Evolutionary conservation across 35 echinoderm and acorn worm species (phyloP), one percentile per base, ranked within the genome.

Genomic region (Lytechinus variegatus): DNA sequence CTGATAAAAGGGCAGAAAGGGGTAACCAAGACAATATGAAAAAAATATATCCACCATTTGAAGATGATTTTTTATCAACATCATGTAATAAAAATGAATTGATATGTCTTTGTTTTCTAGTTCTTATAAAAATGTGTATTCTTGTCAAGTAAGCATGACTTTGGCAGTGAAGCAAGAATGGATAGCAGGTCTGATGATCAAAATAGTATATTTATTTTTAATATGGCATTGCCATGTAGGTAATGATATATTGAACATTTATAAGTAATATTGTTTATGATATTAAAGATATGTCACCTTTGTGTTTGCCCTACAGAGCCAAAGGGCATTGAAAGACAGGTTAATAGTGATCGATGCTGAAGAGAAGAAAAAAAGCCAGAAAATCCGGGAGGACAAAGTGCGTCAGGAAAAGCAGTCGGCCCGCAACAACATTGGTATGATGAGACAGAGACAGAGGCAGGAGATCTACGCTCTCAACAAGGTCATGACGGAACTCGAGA

Each of bases 381-480:
- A 94, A 21, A 27, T 93, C 57, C 94, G 96, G 52, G 95, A 98
- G 24, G 98, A 98, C 28, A 94, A 88, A 27, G 96, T 91, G 29
- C 95, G 86, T 28, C 88, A 88, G 29, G 97, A 98, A 54, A 96
- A 94, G 29, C 96, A 99, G n/a, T 27, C 95, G 13, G 58, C 94
- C 14, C 95, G 97, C 92, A 93, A 89, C 12, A 92, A 97, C 9
- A 61, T 95, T 13, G 13, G 61, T 3, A 54, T 55, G n/a, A 55
- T 94, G 89, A 99, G 96, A 61, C 95, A 96, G 19, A 94, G 98
- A 86, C 96, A 96, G 52, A 94, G 98, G 19, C 97, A 94, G 33
- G 97, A 99, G 94, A 96, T 99, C 53, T 99, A 99, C 87, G 98
- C 98, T 27, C 97, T 99, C 12, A 99, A 99, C 86, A 99, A 99